A percentile compares a stretch with the other conserved stretches of the same genome.
phyloP scores from a whole-genome alignment of 2,888 invertebrate genomes.

The Marasmarcha lunaedactyla region DNA sequence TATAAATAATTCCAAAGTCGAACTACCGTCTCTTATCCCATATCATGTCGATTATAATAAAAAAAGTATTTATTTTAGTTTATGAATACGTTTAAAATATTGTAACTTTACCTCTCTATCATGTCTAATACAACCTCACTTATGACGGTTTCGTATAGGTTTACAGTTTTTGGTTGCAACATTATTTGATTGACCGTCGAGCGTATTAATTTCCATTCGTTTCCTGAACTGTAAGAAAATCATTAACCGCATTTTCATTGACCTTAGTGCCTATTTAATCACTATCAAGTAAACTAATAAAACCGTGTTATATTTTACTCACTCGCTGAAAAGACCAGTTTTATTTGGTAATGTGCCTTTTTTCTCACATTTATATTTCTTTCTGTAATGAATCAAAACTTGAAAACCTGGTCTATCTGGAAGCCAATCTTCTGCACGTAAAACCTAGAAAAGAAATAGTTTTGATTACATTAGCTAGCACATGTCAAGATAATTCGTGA shows the following conservation, averaged over 20 bases:
- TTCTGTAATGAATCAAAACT: conserved; percentile 20
- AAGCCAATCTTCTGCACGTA: conserved; percentile 18
- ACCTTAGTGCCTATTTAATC: not conserved
- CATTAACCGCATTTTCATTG: no score
- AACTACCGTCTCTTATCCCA: not conserved
- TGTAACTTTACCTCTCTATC: conserved; percentile 62
- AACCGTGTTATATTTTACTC: conserved; percentile 5
- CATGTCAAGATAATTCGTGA: no score
- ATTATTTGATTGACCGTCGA: conserved; percentile 77
- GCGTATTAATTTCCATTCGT: conserved; percentile 79
- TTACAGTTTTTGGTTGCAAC: conserved; percentile 74
- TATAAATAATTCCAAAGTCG: not conserved
- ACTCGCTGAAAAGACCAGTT: conserved; percentile 23
- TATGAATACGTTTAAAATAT: no score
- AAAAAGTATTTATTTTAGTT: no score
- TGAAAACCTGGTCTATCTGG: conserved; percentile 20
- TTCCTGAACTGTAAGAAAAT: conserved; percentile 73
- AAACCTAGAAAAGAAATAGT: conserved; percentile 13
- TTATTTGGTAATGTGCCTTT: conserved; percentile 5
- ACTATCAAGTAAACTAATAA: not conserved
- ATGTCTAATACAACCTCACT: conserved; percentile 73
- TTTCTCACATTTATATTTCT: conserved; percentile 14
- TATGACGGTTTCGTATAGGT: conserved; percentile 71
- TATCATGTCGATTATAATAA: no score
- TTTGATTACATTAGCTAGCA: no score